Evolutionary conservation across 2,113 vertebrate species (phyloP).

Genomic region (Daphoenositta chrysoptera): DNA sequence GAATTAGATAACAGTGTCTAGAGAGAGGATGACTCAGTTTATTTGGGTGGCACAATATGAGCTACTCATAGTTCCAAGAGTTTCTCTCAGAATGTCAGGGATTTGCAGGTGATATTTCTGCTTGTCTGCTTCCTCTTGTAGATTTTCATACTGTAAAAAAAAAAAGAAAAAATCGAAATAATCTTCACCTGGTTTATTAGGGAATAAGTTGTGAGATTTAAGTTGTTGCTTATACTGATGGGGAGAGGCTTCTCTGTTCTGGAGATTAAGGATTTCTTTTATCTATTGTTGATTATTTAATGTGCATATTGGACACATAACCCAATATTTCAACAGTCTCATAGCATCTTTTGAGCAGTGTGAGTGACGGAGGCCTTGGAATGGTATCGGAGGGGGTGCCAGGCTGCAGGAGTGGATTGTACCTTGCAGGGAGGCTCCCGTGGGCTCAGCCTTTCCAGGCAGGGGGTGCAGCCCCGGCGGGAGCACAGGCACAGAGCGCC

Average conservation of each 20-base stretch:
- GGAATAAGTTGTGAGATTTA: not conserved
- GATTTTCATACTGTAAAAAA: not conserved
- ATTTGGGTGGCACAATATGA: not conserved
- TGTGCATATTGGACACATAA: not conserved
- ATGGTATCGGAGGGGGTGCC: too few species aligned
- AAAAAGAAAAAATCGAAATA: not conserved
- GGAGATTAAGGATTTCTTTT: not conserved
- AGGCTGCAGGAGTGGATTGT: not conserved
- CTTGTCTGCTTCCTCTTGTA: not conserved
- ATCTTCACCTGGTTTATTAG: not conserved
- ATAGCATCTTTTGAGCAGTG: not conserved
- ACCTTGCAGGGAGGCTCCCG: not conserved
- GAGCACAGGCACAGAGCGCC: not conserved
- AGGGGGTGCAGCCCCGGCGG: not conserved
- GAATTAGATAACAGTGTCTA: conserved; percentile 32
- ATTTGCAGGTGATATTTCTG: conserved; percentile 1
- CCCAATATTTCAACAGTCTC: not conserved
- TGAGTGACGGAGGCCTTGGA: not conserved
- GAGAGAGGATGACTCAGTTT: conserved; percentile 50
- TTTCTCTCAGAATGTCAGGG: not conserved
- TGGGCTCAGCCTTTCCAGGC: not conserved
- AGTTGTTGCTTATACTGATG: not conserved
- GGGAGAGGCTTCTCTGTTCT: not conserved
- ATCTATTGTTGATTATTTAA: not conserved
- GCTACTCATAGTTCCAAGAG: not conserved